A percentile compares a stretch with the other conserved stretches of the same genome.
Conservation (phyloP, 2,888 invertebrate species). For the Lobophora halterata region DNA sequence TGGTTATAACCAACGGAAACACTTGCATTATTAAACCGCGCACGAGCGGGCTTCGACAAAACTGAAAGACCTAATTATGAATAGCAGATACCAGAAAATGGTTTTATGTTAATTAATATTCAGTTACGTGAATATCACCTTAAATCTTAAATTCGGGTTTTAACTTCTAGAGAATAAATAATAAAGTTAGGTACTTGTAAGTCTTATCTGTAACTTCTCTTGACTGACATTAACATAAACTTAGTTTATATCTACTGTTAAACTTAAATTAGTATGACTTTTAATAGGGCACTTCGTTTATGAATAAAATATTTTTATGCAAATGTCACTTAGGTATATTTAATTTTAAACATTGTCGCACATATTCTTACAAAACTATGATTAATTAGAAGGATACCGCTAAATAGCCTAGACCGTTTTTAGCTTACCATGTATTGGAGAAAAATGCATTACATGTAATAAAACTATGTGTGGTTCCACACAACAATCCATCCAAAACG, state of each 20-base stretch:
- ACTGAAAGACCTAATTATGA: slow-evolving; percentile 5
- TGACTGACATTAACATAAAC: too few relatives aligned
- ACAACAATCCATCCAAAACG: slow-evolving; percentile 10
- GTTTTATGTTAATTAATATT: slow-evolving; percentile 4
- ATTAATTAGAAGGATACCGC: slow-evolving; percentile 35
- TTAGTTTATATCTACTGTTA: too few relatives aligned
- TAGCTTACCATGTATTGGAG: slow-evolving; percentile 1
- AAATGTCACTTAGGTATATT: slow-evolving; percentile 47
- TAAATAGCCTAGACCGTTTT: slow-evolving; percentile 27
- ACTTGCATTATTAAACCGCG: slow-evolving; percentile 6
- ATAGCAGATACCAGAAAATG: slow-evolving; percentile 5
- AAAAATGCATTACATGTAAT: neutral
- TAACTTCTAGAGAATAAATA: too few relatives aligned
- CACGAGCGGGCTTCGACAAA: neutral
- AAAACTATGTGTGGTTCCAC: neutral
- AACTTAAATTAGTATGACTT: too few relatives aligned
- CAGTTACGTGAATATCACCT: too few relatives aligned
- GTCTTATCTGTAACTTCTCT: too few relatives aligned
- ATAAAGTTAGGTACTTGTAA: too few relatives aligned
- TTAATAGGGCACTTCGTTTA: too few relatives aligned
- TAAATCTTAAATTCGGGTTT: too few relatives aligned
- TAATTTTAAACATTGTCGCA: slow-evolving; percentile 43
- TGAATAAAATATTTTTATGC: slow-evolving; percentile 34
- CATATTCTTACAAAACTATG: slow-evolving; percentile 49
- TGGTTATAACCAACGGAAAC: neutral